Percentiles rank a stretch among this genome's conserved stretches.
Evolutionary conservation across 2,113 vertebrate species (phyloP).

Genomic region (Amblyornis subalaris): DNA sequence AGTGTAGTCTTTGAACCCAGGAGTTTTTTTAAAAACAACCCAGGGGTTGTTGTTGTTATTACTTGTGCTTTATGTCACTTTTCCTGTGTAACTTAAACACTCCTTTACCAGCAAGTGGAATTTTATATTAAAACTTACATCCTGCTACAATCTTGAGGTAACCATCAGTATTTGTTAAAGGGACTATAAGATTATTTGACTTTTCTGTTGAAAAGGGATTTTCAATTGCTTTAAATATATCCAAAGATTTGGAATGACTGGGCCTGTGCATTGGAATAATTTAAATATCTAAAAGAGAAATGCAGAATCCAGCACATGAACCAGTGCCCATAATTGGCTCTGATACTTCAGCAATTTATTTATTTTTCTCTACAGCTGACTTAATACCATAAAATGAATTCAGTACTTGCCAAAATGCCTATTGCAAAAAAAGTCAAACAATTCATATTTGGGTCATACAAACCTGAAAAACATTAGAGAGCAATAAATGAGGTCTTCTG

Average conservation of each 20-base stretch:
- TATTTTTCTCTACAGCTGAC: conserved; percentile 62
- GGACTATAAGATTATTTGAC: background rate
- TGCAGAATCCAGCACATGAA: conserved; percentile 44
- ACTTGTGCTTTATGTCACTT: background rate
- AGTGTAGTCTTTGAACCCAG: background rate
- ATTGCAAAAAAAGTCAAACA: conserved; percentile 40
- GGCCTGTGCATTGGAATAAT: background rate
- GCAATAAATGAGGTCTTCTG: conserved; percentile 21
- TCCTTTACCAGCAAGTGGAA: background rate
- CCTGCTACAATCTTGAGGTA: background rate
- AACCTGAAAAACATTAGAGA: conserved; percentile 48
- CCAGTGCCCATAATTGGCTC: conserved; percentile 54
- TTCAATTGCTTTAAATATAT: conserved; percentile 37
- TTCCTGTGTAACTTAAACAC: background rate
- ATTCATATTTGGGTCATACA: conserved; percentile 49
- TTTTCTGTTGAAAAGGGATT: conserved; percentile 26
- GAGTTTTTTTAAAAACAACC: background rate
- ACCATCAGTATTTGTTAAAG: background rate
- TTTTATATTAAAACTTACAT: background rate
- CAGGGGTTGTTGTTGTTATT: background rate
- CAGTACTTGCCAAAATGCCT: conserved; percentile 46
- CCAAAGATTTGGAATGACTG: conserved; percentile 31
- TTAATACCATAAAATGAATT: conserved; percentile 55
- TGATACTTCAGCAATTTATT: conserved; percentile 52
- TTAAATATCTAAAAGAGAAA: conserved; percentile 56